Evolutionary conservation across 2,888 invertebrate species (phyloP).

Genomic region (Lissocephala sabroskyi): DNA sequence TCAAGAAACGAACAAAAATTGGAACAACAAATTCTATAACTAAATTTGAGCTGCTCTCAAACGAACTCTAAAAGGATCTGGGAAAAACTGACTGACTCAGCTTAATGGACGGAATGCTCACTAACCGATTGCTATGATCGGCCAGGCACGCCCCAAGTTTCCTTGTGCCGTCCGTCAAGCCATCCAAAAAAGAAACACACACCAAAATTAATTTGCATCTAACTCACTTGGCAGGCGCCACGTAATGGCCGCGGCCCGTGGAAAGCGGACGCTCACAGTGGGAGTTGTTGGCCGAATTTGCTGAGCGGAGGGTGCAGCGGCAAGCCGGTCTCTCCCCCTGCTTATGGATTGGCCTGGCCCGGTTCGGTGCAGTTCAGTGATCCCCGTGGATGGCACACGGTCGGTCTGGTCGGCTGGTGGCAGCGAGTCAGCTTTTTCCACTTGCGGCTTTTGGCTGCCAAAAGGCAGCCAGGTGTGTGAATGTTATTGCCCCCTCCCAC

Average conservation of each 20-base stretch:
- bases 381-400: too few relatives aligned
- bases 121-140: too few relatives aligned
- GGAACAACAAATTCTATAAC: too few relatives aligned
- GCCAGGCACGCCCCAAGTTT: not conserved
- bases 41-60: too few relatives aligned
- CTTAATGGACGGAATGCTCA: too few relatives aligned
- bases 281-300: constrained; percentile 17
- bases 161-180: constrained; percentile 5
- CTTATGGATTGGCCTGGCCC: too few relatives aligned
- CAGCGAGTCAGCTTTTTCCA: not conserved
- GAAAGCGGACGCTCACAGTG: constrained; percentile 36
- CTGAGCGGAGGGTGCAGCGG: constrained; percentile 12
- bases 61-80: too few relatives aligned
- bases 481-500: not conserved
- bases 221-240: constrained; percentile 16
- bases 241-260: constrained; percentile 28
- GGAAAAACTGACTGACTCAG: too few relatives aligned
- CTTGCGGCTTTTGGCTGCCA: not conserved
- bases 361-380: constrained; percentile 29
- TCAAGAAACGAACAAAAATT: too few relatives aligned
- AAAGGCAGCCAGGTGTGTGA: not conserved
- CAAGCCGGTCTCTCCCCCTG: constrained; percentile 29
- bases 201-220: constrained; percentile 53
- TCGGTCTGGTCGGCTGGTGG: constrained; percentile 5
- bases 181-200: too few relatives aligned